Percentiles rank a stretch among this genome's conserved stretches.
These are phyloP conservation scores for Rotaria macrura DNA, from an alignment of 2,888 invertebrate genomes.

Conservation along the genomic window DNA sequence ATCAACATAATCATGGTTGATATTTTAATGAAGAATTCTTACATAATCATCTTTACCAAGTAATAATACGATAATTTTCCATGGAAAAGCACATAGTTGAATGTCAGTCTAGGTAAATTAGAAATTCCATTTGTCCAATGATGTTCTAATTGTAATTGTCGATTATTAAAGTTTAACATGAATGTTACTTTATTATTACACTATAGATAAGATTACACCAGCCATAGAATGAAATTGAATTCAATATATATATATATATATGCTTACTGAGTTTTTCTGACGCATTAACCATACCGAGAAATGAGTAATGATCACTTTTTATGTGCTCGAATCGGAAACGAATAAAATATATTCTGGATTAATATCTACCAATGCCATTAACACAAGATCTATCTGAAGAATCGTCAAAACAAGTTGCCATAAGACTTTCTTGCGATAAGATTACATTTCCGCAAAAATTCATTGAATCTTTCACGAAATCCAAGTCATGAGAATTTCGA, in stretches of 20 bases:
- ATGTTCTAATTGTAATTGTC: not conserved
- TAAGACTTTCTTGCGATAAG: not conserved
- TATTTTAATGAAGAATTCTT: not conserved
- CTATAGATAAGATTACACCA: not conserved
- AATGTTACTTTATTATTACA: not conserved
- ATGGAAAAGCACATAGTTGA: conserved; percentile 9
- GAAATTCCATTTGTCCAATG: not conserved
- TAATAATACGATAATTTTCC: conserved; percentile 13
- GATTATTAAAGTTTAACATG: not conserved
- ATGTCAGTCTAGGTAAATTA: not conserved
- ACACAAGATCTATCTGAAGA: not conserved
- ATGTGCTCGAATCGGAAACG: not conserved
- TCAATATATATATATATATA: too few species aligned
- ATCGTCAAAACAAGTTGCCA: not conserved
- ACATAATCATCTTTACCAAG: not conserved
- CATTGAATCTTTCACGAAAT: not conserved
- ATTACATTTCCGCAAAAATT: not conserved
- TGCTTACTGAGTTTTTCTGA: not conserved
- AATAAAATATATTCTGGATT: not conserved
- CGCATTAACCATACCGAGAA: not conserved
- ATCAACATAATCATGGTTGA: too few species aligned
- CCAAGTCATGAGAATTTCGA: not conserved
- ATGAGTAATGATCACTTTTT: not conserved
- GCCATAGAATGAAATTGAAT: not conserved
- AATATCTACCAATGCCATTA: not conserved